Evolutionary conservation across 1,140 invertebrate species (phyloP), one percentile per base, ranked within the genome.

Genomic region (Gryllus bimaculatus): DNA sequence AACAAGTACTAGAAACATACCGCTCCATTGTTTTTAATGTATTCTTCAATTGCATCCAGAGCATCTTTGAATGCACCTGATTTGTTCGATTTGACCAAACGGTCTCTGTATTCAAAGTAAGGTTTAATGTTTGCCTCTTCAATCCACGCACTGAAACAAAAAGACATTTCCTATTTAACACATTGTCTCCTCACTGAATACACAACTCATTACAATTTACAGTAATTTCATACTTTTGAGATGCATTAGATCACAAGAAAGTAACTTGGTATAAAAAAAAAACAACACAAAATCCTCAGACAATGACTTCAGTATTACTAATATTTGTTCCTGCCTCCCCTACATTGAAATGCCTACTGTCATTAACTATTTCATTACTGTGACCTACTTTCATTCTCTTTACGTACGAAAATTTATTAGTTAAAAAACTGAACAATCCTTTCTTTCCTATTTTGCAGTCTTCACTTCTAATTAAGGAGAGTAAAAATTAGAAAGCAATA

Each of bases 21-120:
- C 85, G 91, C 88, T 81, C 80, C 82, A 77, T 54, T 77, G n/a
- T n/a, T 77, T 77, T 88, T 87, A 81, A 95, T 92, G 82, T 91
- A 95, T 54, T 95, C 91, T 84, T 97, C 95, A 83, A 97, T 96
- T 81, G 94, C 92, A 81, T 90, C 89, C 81, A 96, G 89, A 10
- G 96, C 96, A 80, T 96, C 93, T 84, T 94, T 94, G 84, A 97
- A 97, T 5, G 89, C 88, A 8, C 88, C 87, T 8, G 93, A 91
- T 85, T 97, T 96, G 84, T 91, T 93, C 21, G 92, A 90, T 83
- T 93, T 93, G 21, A 91, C 89, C 77, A 95, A 88, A 81, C 93
- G 91, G 54, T 95, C 92, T 86, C 95, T 96, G 85, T 90, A 93
- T 81, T 93, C 89, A 48, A 91, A 88, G 84, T 97, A 98, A 0